These are phyloP conservation scores for Drosophila lowei DNA, from an alignment of 1,140 invertebrate genomes.

Conservation along the genomic window DNA sequence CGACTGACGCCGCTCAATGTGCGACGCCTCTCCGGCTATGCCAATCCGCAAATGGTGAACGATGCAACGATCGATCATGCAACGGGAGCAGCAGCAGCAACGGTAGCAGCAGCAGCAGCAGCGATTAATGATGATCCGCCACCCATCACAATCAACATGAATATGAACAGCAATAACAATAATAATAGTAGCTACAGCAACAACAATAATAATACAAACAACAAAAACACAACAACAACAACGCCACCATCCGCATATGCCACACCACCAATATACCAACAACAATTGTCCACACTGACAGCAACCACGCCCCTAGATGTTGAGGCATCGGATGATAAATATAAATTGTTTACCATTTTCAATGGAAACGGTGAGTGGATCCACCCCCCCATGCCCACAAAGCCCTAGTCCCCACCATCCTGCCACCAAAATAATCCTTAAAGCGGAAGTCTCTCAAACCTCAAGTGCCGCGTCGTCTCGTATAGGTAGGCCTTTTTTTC, in stretches of 20 bases:
- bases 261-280: constrained; percentile 72
- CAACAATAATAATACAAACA: constrained; percentile 35
- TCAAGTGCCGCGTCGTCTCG: not conserved
- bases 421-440: not conserved
- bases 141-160: constrained; percentile 52
- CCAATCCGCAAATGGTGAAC: constrained; percentile 46
- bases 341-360: constrained; percentile 82
- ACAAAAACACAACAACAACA: constrained; percentile 60
- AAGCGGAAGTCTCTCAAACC: not conserved
- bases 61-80: constrained; percentile 11
- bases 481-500: constrained; percentile 8
- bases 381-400: not conserved
- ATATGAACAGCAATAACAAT: constrained; percentile 36
- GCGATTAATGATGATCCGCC: constrained; percentile 53
- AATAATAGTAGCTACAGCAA: constrained; percentile 47
- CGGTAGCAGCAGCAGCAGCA: constrained; percentile 1
- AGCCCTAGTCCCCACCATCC: not conserved
- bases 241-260: constrained; percentile 67
- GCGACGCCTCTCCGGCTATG: constrained; percentile 60
- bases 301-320: constrained; percentile 72
- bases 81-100: not conserved
- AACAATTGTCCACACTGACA: constrained; percentile 74
- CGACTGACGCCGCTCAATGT: constrained; percentile 67
- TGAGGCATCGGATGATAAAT: constrained; percentile 77
- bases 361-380: constrained; percentile 82